Base-by-base conservation (phyloP, 1,140 invertebrate genomes). In the Pectinophora gossypiella region DNA sequence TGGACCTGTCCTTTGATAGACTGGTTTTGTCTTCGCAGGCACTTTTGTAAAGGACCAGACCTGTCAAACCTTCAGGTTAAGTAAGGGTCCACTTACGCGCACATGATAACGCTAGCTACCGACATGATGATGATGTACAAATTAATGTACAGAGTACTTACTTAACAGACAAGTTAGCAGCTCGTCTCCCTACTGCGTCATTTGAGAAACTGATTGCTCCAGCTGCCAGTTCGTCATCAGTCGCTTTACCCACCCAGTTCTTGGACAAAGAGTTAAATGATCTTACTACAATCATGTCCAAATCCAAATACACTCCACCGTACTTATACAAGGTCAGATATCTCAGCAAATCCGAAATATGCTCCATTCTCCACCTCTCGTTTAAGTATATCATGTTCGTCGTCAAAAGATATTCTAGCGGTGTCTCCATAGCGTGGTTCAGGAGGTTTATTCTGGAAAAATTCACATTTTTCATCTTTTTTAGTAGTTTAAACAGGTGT, bases 281-380 rank as follows among this genome's bases (percentile, higher is more conserved):
- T 56, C 90, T 92, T 4, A 90, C 89, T 1, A 95, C 88, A 5
- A 96, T 90, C 0, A 95, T 90, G 67, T 96, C 94, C 50, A 94
- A 75, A 59, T 96, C 95, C 35, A 95, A 71, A 73, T 95, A 95
- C 32, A 94, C 91, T 0, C 95, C 95, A 21, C 94, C 93, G 51
- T 90, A 95, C 67, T 94, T 95, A 89, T 92, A 95, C 0, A 95
- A 73, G 0, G 93, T 92, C 10, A 95, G 63, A 58, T 92, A 95
- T 54, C 94, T 88, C 19, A 95, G 65, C 15, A 94, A 88, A 65
- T 95, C 93, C 13, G 90, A 91, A 57, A 92, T 89, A 81, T 94
- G 89, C 60, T 91, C 90, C 52, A 89, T 58, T 52, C 52, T 87
- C 87, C 89, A 94, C 86, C 59, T 27, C 12, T 27, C 12, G 23